Base-by-base conservation (phyloP, 2,113 vertebrate species). In the Lepisosteus oculatus region DNA sequence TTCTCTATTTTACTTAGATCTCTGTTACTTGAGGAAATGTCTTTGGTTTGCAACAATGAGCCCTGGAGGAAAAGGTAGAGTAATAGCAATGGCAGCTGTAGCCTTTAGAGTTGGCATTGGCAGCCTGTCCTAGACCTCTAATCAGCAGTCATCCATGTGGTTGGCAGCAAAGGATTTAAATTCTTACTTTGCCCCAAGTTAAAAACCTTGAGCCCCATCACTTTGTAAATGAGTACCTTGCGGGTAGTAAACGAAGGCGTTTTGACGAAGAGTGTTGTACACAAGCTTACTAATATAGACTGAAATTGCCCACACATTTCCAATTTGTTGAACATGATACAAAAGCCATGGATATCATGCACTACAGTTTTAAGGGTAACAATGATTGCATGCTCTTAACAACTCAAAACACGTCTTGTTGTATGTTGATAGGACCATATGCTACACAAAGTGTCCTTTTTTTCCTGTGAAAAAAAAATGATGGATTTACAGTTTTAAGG, bases 81-180 rank as follows among this genome's bases (percentile, higher is more conserved):
- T 68, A 72, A 69, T 9, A 14, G 44, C 69, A 71, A 69, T 9
- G 42, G 44, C 69, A 71, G 69, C 63, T 59, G 17, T 65, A 57
- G 42, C 43, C 65, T 61, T 81, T 70, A 71, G 77, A 61, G 67
- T 83, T 89, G 85, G 87, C 87, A 88, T 88, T 80, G 84, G 79
- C 81, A 82, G 81, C 81, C 79, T 84, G 78, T 87, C 86, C 89
- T 88, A 91, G 85, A 80, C 79, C 80, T 87, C 86, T 92, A 92
- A 92, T 92, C 91, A 92, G 91, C 87, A 90, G 85, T 81, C 82
- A 81, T 89, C 89, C 90, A 92, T 92, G 89, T 64, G 87, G 81
- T 90, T 92, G 91, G 91, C 89, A 92, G 79, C 77, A 62, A 71
- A 81, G 83, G 87, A 83, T 88, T 88, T 88, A 83, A 87, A 92